Evolutionary conservation across 1,140 invertebrate genomes (phyloP).

Genomic region (Zophobas morio): DNA sequence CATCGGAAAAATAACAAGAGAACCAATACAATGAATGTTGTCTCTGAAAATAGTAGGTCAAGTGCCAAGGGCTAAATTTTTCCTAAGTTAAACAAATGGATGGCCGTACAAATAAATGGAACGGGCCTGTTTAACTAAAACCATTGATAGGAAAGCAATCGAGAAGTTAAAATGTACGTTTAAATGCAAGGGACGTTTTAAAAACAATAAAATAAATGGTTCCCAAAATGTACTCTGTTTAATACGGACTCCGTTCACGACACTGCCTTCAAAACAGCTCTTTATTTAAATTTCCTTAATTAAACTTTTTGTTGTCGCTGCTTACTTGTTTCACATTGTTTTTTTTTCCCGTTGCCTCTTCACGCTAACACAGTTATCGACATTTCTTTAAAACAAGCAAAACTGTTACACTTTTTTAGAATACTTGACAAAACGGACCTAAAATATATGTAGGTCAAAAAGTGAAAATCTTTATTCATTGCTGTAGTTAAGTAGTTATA

Average conservation of each 20-base stretch:
- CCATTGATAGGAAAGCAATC: constrained; percentile 47
- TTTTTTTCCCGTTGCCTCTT: constrained; percentile 9
- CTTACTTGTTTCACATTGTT: constrained; percentile 31
- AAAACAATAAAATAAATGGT: constrained; percentile 43
- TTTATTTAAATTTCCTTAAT: constrained; percentile 49
- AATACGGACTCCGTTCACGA: constrained; percentile 32
- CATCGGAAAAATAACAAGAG: constrained; percentile 32
- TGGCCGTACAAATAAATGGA: constrained; percentile 40
- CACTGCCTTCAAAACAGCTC: constrained; percentile 38
- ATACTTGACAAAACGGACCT: too few relatives aligned
- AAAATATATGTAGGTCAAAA: too few relatives aligned
- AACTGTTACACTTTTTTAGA: background rate
- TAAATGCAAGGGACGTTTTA: constrained; percentile 47
- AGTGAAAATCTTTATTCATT: too few relatives aligned
- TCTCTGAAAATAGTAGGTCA: constrained; percentile 42
- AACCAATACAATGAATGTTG: constrained; percentile 41
- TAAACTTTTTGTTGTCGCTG: constrained; percentile 44
- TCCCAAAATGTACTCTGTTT: constrained; percentile 43
- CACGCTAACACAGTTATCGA: constrained; percentile 17
- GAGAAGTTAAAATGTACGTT: constrained; percentile 48
- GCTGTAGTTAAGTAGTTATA: too few relatives aligned
- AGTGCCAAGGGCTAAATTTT: constrained; percentile 39
- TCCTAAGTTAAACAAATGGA: constrained; percentile 46
- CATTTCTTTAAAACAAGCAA: constrained; percentile 28
- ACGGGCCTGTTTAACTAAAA: constrained; percentile 46